Conservation (phyloP, 2,888 invertebrate genomes). For the Xestoiulus laeticollis region DNA sequence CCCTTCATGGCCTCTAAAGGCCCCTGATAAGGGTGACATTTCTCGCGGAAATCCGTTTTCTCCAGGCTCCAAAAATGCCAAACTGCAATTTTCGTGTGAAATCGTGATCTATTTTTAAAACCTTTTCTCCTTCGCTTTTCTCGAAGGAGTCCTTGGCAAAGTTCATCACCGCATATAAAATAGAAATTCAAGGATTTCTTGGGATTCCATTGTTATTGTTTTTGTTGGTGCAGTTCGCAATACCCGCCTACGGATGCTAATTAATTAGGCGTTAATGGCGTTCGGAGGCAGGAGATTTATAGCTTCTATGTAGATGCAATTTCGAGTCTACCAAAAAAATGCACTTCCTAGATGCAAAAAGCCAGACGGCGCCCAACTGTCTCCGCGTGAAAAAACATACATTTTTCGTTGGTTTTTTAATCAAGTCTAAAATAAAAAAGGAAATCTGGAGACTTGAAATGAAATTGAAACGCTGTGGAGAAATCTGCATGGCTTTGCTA, state of each 20-base stretch:
- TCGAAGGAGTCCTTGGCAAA: slow-evolving; percentile 6
- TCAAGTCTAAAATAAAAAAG: neutral
- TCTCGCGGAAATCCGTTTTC: neutral
- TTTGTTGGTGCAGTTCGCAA: neutral
- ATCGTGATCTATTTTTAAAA: neutral
- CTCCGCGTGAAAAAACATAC: neutral
- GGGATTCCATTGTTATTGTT: slow-evolving; percentile 2
- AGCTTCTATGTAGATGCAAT: neutral
- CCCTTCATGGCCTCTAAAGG: neutral
- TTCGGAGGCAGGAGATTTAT: neutral
- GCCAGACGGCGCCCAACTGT: slow-evolving; percentile 18
- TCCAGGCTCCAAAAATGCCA: neutral
- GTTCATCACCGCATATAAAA: slow-evolving; percentile 16
- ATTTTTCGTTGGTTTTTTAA: neutral
- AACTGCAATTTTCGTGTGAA: neutral
- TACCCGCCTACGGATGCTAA: neutral
- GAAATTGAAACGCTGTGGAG: neutral
- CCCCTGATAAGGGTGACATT: neutral
- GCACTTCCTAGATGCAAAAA: neutral
- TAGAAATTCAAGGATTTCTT: slow-evolving; percentile 26
- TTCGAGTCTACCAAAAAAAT: neutral
- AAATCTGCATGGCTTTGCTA: too few relatives aligned
- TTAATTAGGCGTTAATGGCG: neutral
- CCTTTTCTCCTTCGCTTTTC: slow-evolving; percentile 4
- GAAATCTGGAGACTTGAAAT: neutral